phyloP scores from a whole-genome alignment of 2,113 vertebrate genomes.

The Perccottus glenii region DNA sequence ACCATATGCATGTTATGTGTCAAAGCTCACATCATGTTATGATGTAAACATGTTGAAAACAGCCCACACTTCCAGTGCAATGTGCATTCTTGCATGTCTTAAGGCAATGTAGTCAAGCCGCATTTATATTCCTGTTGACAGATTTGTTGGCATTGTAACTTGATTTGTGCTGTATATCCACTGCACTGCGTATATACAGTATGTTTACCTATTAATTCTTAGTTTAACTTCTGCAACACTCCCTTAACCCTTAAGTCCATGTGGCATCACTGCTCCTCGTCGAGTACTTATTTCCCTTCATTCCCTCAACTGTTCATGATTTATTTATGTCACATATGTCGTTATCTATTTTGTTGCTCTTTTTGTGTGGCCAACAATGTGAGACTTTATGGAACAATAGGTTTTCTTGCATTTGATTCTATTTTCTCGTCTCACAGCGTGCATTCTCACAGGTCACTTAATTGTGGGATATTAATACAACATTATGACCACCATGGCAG shows the following conservation, averaged over 20 bases:
- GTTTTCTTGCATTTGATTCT: constrained; percentile 54
- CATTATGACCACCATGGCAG: constrained; percentile 47
- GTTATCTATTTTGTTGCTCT: constrained; percentile 67
- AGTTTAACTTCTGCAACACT: constrained; percentile 9
- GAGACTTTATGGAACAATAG: constrained; percentile 77
- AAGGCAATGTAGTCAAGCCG: neutral
- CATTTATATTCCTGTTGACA: constrained; percentile 9
- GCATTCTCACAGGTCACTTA: constrained; percentile 50
- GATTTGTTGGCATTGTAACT: constrained; percentile 16
- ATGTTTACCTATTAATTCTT: neutral
- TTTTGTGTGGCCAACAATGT: constrained; percentile 67
- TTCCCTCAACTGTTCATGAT: constrained; percentile 63
- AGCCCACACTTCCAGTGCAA: constrained; percentile 18
- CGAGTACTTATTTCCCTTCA: constrained; percentile 56
- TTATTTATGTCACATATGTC: constrained; percentile 69
- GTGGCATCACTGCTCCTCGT: constrained; percentile 52
- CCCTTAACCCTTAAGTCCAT: constrained; percentile 53
- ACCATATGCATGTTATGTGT: constrained; percentile 15
- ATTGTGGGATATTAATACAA: constrained; percentile 64
- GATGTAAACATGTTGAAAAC: constrained; percentile 14
- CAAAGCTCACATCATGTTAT: constrained; percentile 1
- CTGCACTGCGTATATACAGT: neutral
- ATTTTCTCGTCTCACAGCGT: constrained; percentile 41
- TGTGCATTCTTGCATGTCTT: neutral
- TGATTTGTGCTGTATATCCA: constrained; percentile 11